Percentiles rank a stretch among this genome's conserved stretches.
Conservation (phyloP, 2,797 vertebrate species). For the Acrossocheilus fasciatus region DNA sequence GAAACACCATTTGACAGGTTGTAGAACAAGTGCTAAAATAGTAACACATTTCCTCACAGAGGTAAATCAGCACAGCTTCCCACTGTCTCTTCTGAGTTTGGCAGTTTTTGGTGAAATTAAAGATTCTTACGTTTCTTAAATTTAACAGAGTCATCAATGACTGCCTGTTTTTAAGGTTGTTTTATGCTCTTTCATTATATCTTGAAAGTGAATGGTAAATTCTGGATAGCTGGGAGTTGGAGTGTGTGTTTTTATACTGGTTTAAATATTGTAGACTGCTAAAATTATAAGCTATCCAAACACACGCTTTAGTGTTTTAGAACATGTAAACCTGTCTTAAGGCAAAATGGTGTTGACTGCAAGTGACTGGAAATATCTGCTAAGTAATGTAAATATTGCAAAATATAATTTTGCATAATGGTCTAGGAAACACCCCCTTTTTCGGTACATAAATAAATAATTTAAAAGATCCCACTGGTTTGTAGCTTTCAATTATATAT, state of each 20-base stretch:
- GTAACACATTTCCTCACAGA: conserved; percentile 61
- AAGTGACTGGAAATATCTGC: conserved; percentile 43
- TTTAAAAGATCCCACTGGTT: not conserved
- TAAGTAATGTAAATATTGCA: conserved; percentile 54
- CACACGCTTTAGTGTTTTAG: not conserved
- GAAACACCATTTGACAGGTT: conserved; percentile 10
- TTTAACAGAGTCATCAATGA: not conserved
- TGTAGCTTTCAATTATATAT: not conserved
- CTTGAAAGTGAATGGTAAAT: not conserved
- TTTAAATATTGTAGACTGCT: not conserved
- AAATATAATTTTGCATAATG: conserved; percentile 57
- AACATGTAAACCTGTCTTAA: conserved; percentile 44
- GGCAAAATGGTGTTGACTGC: conserved; percentile 55
- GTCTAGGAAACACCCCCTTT: not conserved
- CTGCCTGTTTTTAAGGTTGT: not conserved
- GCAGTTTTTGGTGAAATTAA: not conserved
- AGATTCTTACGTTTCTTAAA: not conserved
- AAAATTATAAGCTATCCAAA: not conserved
- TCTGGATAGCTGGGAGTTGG: not conserved
- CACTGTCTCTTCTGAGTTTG: conserved; percentile 20
- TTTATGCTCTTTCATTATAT: not conserved
- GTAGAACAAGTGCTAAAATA: conserved; percentile 54
- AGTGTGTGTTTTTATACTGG: not conserved
- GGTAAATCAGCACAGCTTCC: conserved; percentile 35
- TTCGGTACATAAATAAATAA: conserved; percentile 5